Evolutionary conservation across 2,888 invertebrate genomes (phyloP).

Genomic region (Teleiodes luculella): DNA sequence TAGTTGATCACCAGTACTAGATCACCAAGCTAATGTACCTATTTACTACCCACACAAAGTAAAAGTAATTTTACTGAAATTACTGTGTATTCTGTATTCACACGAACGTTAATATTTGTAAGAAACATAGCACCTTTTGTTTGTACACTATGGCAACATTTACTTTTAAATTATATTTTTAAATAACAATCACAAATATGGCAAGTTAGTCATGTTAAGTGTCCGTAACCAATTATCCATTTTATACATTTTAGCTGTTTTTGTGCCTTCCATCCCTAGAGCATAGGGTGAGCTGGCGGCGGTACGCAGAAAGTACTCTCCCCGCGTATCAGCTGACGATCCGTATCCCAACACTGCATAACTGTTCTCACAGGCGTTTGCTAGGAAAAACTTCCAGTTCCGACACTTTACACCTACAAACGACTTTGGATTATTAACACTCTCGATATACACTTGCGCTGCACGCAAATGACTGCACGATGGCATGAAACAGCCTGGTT

Average conservation of each 20-base stretch:
- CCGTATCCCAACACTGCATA: conserved; percentile 67
- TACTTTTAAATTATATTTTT: not conserved
- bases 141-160: conserved; percentile 30
- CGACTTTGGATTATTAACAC: conserved; percentile 58
- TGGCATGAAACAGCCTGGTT: conserved; percentile 82
- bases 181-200: conserved; percentile 25
- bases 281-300: conserved; percentile 55
- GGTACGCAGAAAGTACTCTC: conserved; percentile 68
- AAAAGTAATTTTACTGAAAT: no score
- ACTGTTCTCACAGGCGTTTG: conserved; percentile 53
- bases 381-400: conserved; percentile 62
- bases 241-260: conserved; percentile 30
- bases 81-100: no score
- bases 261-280: conserved; percentile 63
- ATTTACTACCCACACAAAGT: no score
- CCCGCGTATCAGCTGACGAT: conserved; percentile 59
- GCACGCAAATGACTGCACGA: conserved; percentile 72
- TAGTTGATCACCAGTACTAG: no score
- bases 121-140: not conserved
- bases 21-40: no score
- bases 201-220: conserved; percentile 32
- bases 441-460: conserved; percentile 64
- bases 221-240: conserved; percentile 44
- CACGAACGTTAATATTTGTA: not conserved
- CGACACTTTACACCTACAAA: conserved; percentile 59